These are phyloP conservation scores for Melieria crassipennis DNA, from an alignment of 2,888 invertebrate species.

Conservation along the genomic window DNA sequence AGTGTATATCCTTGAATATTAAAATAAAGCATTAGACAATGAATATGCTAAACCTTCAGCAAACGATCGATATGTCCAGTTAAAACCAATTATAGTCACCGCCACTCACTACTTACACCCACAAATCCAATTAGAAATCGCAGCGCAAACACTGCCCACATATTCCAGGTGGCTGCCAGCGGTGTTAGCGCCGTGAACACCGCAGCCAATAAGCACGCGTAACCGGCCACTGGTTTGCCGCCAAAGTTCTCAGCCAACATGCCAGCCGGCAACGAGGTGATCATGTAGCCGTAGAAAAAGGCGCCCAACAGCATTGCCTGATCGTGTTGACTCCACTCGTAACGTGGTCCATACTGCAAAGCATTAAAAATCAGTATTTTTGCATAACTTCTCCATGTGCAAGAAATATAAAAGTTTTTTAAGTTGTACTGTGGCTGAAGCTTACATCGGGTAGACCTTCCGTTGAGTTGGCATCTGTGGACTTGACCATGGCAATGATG, in stretches of 20 bases:
- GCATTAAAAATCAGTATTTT: background rate
- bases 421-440: background rate
- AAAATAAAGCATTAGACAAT: background rate
- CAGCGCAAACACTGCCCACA: conserved; percentile 69
- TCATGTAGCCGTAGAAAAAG: conserved; percentile 77
- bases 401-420: background rate
- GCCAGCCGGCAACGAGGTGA: conserved; percentile 74
- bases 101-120: conserved; percentile 67
- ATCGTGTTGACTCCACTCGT: conserved; percentile 71
- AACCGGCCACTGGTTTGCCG: conserved; percentile 71
- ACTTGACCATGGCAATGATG: conserved; percentile 76
- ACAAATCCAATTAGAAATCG: conserved; percentile 73
- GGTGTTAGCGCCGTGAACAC: conserved; percentile 72
- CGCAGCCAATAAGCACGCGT: conserved; percentile 66
- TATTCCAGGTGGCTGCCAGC: conserved; percentile 69
- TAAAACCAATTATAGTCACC: no score
- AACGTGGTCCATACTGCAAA: conserved; percentile 67
- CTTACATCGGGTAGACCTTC: conserved; percentile 58
- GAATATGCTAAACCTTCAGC: no score
- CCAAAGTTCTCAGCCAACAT: conserved; percentile 74
- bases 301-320: conserved; percentile 75
- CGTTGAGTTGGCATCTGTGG: conserved; percentile 62
- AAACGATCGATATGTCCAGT: no score
- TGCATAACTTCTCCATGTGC: background rate
- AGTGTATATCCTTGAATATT: no score